These are phyloP conservation scores for Palythoa heliodiscus DNA, from an alignment of 92 coral and sea anemone genomes.

Conservation along the genomic window DNA sequence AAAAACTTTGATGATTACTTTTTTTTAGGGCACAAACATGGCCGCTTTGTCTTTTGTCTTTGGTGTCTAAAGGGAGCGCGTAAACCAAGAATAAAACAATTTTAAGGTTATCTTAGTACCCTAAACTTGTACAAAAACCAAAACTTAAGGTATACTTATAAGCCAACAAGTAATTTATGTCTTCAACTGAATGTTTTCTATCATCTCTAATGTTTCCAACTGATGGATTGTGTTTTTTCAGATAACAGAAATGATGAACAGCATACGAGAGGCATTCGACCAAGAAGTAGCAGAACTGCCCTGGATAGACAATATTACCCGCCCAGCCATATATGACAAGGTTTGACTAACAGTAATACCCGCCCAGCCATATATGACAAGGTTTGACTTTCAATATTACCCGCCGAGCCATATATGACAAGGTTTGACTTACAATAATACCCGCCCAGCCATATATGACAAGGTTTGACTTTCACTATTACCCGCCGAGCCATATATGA, in stretches of 20 bases:
- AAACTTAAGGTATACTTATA: too few species aligned
- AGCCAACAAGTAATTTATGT: too few species aligned
- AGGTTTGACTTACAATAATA: constrained; percentile 32
- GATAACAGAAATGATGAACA: constrained; percentile 77
- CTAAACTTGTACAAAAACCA: too few species aligned
- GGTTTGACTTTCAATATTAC: too few species aligned
- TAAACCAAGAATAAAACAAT: too few species aligned
- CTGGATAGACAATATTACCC: constrained; percentile 76
- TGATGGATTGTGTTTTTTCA: neutral
- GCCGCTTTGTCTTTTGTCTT: too few species aligned
- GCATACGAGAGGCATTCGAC: constrained; percentile 75
- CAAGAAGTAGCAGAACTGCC: constrained; percentile 67
- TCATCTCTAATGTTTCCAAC: neutral
- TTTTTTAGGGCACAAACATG: too few species aligned
- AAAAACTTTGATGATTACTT: too few species aligned
- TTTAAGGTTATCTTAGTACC: too few species aligned
- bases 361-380: neutral
- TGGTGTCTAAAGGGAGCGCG: too few species aligned
- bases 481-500: neutral
- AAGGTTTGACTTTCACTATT: neutral
- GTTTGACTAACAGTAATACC: constrained; percentile 4
- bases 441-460: too few species aligned
- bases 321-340: constrained; percentile 74
- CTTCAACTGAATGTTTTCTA: too few species aligned
- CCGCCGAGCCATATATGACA: neutral